Percentiles rank a stretch among this genome's conserved stretches.
These are phyloP conservation scores for Archivesica marissinica DNA, from an alignment of 1,140 invertebrate species.

Conservation along the genomic window DNA sequence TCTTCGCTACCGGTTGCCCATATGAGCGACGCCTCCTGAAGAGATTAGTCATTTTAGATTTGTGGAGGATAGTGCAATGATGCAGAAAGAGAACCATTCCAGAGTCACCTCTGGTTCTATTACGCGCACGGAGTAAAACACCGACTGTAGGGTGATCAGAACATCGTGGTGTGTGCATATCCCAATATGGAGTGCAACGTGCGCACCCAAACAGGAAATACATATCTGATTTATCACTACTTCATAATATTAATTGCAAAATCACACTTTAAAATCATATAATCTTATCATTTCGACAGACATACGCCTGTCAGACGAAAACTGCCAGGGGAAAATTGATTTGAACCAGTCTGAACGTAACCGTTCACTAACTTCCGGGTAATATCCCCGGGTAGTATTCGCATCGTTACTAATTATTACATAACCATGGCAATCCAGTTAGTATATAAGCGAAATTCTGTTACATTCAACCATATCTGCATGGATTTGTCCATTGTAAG, in stretches of 20 bases:
- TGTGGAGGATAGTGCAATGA: too few relatives aligned
- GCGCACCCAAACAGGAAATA: too few relatives aligned
- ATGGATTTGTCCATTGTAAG: slow-evolving; percentile 37
- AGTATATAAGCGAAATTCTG: slow-evolving; percentile 10
- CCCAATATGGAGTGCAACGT: too few relatives aligned
- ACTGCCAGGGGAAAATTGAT: neutral
- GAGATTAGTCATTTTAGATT: too few relatives aligned
- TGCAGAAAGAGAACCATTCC: too few relatives aligned
- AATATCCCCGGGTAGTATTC: neutral
- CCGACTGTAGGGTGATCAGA: too few relatives aligned
- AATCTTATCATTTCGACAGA: slow-evolving; percentile 8
- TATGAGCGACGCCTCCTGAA: too few relatives aligned
- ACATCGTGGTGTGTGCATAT: too few relatives aligned
- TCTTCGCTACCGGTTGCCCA: too few relatives aligned
- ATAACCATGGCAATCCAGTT: neutral
- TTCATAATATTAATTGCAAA: neutral
- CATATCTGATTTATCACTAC: too few relatives aligned
- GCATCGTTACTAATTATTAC: neutral
- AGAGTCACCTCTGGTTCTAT: too few relatives aligned
- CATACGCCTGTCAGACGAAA: neutral
- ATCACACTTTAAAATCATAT: slow-evolving; percentile 1
- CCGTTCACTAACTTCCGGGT: slow-evolving; percentile 12
- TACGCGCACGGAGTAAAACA: too few relatives aligned
- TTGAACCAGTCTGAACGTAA: neutral
- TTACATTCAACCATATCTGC: neutral